A percentile compares a stretch with the other conserved stretches of the same genome.
phyloP scores from a whole-genome alignment of 2,113 vertebrate species.

The Plotosus lineatus region DNA sequence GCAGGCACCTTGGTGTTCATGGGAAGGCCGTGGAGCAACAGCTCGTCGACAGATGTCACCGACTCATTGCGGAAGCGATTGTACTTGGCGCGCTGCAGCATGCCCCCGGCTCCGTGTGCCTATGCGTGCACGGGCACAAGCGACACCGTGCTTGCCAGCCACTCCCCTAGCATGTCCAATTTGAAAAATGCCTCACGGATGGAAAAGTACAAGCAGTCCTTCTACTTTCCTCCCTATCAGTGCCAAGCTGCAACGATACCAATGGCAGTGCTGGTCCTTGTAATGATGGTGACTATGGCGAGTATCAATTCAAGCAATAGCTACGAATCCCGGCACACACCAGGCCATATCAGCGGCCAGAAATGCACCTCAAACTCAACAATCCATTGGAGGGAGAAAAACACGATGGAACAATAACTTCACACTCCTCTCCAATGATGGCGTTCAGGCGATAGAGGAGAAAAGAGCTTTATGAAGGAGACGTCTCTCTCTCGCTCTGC shows the following conservation, averaged over 20 bases:
- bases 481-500: constrained; percentile 74
- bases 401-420: constrained; percentile 51
- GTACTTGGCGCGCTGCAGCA: constrained; percentile 99
- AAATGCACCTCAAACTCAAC: constrained; percentile 58
- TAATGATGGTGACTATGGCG: constrained; percentile 53
- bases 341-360: constrained; percentile 63
- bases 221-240: constrained; percentile 7
- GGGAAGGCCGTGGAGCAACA: constrained; percentile 93
- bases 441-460: constrained; percentile 65
- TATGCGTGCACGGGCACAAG: constrained; percentile 86
- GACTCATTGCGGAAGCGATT: constrained; percentile 99
- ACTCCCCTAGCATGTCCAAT: constrained; percentile 83
- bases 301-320: constrained; percentile 55
- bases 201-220: constrained; percentile 64
- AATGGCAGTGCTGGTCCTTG: constrained; percentile 54
- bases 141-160: constrained; percentile 79
- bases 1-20: constrained; percentile 94
- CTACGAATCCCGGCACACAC: constrained; percentile 62
- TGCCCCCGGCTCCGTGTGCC: constrained; percentile 91
- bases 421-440: constrained; percentile 57
- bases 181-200: constrained; percentile 69
- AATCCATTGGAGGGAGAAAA: constrained; percentile 66
- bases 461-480: constrained; percentile 76
- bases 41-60: constrained; percentile 97
- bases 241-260: not conserved